These are phyloP conservation scores for Lucinisca nassula DNA, from an alignment of 2,888 invertebrate species.

Conservation along the genomic window DNA sequence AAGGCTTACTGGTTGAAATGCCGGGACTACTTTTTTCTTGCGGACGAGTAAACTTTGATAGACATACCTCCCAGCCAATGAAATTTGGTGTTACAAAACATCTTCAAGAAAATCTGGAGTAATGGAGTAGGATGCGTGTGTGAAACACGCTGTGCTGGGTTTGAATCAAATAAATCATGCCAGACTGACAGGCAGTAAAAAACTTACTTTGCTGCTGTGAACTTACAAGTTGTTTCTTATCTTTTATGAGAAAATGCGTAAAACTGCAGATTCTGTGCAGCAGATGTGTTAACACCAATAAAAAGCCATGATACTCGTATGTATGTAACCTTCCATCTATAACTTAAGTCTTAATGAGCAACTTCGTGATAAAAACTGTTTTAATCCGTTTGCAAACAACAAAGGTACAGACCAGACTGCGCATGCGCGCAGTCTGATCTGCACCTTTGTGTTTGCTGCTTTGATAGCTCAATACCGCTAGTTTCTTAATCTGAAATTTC, in stretches of 20 bases:
- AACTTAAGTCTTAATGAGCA: too few species aligned
- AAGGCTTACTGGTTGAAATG: neutral
- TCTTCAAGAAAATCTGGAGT: neutral
- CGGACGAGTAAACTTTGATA: neutral
- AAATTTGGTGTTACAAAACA: neutral
- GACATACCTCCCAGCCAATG: neutral
- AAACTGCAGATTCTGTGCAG: neutral
- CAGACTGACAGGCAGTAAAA: conserved; percentile 4
- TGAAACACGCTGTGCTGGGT: neutral
- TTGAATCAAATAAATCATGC: neutral
- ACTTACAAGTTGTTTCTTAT: neutral
- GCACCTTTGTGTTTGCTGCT: too few species aligned
- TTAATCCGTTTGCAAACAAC: too few species aligned
- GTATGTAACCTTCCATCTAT: too few species aligned
- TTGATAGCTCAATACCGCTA: too few species aligned
- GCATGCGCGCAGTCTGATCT: too few species aligned
- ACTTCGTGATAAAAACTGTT: too few species aligned
- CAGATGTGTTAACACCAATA: neutral
- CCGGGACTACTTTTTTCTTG: conserved; percentile 1
- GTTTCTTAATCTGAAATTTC: too few species aligned
- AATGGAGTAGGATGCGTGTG: neutral
- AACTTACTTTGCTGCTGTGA: neutral
- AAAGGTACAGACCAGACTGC: too few species aligned
- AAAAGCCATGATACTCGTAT: too few species aligned
- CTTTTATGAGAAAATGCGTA: neutral